phyloP scores from a whole-genome alignment of 2,113 vertebrate species.

The Thalassoma bifasciatum region DNA sequence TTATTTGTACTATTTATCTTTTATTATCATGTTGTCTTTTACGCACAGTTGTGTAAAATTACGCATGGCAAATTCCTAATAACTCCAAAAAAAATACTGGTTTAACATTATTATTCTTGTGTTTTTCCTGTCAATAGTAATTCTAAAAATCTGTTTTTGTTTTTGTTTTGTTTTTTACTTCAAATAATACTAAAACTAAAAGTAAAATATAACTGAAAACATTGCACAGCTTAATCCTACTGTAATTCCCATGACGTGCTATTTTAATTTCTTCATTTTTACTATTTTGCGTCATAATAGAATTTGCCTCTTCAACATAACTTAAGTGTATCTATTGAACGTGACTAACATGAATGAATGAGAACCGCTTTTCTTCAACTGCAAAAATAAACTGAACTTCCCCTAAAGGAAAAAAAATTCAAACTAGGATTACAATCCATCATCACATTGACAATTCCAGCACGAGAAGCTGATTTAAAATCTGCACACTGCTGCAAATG shows the following conservation, averaged over 20 bases:
- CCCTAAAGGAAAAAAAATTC: background rate
- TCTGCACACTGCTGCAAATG: background rate
- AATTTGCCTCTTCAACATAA: background rate
- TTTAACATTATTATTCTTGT: background rate
- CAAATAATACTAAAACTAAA: background rate
- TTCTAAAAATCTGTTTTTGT: background rate
- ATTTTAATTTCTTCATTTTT: background rate
- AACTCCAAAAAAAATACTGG: background rate
- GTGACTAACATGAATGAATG: constrained; percentile 16
- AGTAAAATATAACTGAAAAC: background rate
- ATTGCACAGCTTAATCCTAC: background rate
- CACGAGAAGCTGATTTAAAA: background rate
- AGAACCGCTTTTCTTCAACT: no score
- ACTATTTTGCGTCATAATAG: background rate
- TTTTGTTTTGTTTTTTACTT: no score
- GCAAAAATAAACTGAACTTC: background rate
- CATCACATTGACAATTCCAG: constrained; percentile 5
- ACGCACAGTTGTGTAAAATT: no score
- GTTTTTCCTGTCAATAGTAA: no score
- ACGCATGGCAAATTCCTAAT: background rate
- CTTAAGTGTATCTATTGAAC: constrained; percentile 3
- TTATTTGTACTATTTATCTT: background rate
- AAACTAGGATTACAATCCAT: constrained; percentile 23
- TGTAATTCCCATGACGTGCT: background rate
- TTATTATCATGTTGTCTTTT: background rate